Conservation (phyloP, 2,888 invertebrate species). For the Drosophila leonis region DNA sequence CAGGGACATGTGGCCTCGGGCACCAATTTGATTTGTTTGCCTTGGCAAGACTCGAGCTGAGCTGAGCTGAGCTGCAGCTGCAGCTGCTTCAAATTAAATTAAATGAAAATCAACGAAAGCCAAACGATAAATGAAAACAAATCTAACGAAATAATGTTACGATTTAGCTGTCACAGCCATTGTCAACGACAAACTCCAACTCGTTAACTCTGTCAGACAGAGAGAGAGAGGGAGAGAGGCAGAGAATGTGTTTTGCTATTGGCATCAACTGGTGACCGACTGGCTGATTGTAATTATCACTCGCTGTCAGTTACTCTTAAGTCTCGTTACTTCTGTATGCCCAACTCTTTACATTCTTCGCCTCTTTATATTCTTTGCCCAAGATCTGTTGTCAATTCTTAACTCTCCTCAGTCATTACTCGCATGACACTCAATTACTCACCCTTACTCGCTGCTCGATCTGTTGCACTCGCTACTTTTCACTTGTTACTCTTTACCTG, state of each 20-base stretch:
- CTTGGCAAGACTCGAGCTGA: conserved; percentile 14
- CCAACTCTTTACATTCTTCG: neutral
- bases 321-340: neutral
- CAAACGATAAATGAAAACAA: conserved; percentile 48
- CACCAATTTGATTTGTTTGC: conserved; percentile 67
- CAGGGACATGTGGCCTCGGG: conserved; percentile 25
- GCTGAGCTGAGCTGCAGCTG: conserved; percentile 18
- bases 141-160: conserved; percentile 32
- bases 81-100: conserved; percentile 61
- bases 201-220: neutral
- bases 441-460: neutral
- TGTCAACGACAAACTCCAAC: neutral
- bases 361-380: neutral
- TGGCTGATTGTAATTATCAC: neutral
- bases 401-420: no score
- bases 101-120: conserved; percentile 58
- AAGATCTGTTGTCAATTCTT: no score
- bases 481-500: neutral
- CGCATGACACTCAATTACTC: no score
- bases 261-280: neutral
- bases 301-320: neutral
- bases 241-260: no score
- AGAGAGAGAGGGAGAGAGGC: neutral
- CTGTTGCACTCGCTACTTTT: neutral
- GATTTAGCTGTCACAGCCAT: conserved; percentile 24